Evolutionary conservation across 2,113 vertebrate species (phyloP).

Genomic region (Archilochus colubris): DNA sequence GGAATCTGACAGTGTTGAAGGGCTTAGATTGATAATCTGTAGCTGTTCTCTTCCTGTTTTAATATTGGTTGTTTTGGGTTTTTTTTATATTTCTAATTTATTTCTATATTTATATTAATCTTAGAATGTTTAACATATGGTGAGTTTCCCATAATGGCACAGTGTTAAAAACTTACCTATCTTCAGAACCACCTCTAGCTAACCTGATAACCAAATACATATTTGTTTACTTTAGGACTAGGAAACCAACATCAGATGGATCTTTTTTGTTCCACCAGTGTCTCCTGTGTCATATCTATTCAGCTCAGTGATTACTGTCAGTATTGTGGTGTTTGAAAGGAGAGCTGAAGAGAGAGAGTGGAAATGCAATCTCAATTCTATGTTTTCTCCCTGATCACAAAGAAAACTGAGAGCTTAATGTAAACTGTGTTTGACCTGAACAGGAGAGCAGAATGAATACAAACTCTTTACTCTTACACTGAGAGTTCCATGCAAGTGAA

Average conservation of each 20-base stretch:
- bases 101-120: background rate
- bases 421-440: background rate
- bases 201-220: background rate
- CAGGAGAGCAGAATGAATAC: background rate
- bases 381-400: background rate
- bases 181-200: background rate
- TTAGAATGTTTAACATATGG: background rate
- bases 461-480: background rate
- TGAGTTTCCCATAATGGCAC: background rate
- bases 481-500: background rate
- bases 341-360: background rate
- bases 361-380: slow-evolving; percentile 1
- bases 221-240: background rate
- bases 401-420: background rate
- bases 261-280: background rate
- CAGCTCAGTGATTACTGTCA: slow-evolving; percentile 19
- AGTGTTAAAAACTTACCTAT: background rate
- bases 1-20: background rate
- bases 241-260: background rate
- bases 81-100: background rate
- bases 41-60: background rate
- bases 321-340: background rate
- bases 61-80: no score
- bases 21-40: background rate
- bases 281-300: slow-evolving; percentile 21